Base-by-base conservation (phyloP, 2,113 vertebrate genomes). In the Dicentrarchus labrax region DNA sequence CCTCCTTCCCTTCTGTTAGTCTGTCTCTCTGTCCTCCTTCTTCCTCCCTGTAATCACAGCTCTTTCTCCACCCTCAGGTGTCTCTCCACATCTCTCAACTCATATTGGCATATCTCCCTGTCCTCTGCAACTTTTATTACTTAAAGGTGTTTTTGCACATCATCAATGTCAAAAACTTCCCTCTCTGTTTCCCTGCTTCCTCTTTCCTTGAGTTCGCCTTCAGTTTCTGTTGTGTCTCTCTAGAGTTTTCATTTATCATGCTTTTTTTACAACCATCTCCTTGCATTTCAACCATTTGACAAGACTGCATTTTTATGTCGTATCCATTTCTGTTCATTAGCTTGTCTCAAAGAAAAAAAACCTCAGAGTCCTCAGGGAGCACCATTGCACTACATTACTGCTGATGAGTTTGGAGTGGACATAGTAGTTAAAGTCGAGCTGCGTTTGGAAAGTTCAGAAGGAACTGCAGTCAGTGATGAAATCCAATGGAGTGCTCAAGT, bases 391-490 rank as follows among this genome's bases (percentile, higher is more conserved):
- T 45, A 17, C 3, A 47, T 22, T 22, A 8, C 41, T 19, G 6
- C 8, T 54, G 57, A 60, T 45, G 47, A 71, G 30, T 78, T 45
- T 68, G 43, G 47, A 74, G 24, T 50, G 16, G 75, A 62, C 65
- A 70, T 60, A 2, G 50, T 36, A 62, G 16, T 56, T 8, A 51
- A 36, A 72, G 16, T 56, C 9, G 15, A 83, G 30, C 53, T 64
- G 48, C 57, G 19, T 71, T 57, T 5, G 36, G 36, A 68, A 68
- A 76, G 43, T 78, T 84, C 48, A 75, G 53, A 83, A 17, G 45
- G 21, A 54, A 60, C n/a, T 76, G 19, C 62, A 62, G 77, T 70
- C 60, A 79, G 72, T 79, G 68, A 80, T 76, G 50, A 78, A 84
- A 78, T 69, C 36, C 66, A 41, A 3, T 48, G 12, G 43, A 68